Percentiles rank a stretch among this genome's conserved stretches.
Conservation (phyloP, 2,113 vertebrate genomes). For the Pristiophorus japonicus region DNA sequence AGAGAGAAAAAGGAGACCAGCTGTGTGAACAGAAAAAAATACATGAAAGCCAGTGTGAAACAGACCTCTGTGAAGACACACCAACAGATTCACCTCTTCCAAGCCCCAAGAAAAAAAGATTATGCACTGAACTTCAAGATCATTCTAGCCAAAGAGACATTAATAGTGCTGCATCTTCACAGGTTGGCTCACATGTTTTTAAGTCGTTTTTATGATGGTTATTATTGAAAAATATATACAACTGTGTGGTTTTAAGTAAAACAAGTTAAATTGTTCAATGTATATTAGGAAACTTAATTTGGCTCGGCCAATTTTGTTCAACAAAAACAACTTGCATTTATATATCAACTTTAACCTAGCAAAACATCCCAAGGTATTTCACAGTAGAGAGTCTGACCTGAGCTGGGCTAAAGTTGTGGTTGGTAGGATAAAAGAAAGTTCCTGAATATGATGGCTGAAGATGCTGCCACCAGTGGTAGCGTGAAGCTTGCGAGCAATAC, state of each 20-base stretch:
- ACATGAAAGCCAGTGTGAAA: neutral
- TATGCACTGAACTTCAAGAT: neutral
- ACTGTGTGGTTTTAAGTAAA: neutral
- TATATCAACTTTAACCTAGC: neutral
- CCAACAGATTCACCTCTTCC: slow-evolving; percentile 4
- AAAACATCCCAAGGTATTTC: neutral
- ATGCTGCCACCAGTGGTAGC: neutral
- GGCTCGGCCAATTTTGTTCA: neutral
- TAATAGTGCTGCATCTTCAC: neutral
- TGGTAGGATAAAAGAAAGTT: neutral
- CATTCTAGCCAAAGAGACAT: neutral
- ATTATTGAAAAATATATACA: neutral
- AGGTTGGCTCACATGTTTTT: neutral
- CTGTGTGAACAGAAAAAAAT: slow-evolving; percentile 16
- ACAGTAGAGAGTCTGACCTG: neutral
- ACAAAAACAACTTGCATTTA: neutral
- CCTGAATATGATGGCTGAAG: neutral
- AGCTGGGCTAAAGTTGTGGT: neutral
- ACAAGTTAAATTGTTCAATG: neutral
- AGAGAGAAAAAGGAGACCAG: neutral
- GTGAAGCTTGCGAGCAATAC: neutral
- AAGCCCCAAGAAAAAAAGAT: slow-evolving; percentile 32
- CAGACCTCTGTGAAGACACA: neutral
- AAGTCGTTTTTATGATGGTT: neutral
- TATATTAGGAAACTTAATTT: neutral